A percentile compares a stretch with the other conserved stretches of the same genome.
phyloP scores from a whole-genome alignment of 2,113 vertebrate genomes.

The Chlamydotis undulata region DNA sequence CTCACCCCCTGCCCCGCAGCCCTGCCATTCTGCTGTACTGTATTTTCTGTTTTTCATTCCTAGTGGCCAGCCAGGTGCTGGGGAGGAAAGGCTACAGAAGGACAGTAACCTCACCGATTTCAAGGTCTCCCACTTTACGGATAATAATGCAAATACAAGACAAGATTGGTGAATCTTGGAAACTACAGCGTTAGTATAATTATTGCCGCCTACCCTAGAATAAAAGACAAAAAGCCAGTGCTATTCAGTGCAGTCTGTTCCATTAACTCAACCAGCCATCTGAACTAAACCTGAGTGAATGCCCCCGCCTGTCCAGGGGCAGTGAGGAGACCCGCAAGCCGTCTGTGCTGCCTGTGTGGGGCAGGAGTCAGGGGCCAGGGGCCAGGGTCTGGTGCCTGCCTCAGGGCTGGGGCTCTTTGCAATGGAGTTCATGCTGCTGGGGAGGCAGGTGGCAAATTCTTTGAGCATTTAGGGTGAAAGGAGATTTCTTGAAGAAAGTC shows the following conservation, averaged over 20 bases:
- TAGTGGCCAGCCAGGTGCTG: not conserved
- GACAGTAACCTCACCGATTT: not conserved
- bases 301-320: no score
- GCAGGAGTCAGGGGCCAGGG: no score
- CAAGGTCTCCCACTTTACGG: not conserved
- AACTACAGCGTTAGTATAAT: not conserved
- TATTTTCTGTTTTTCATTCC: not conserved
- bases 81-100: not conserved
- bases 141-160: not conserved
- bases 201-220: not conserved
- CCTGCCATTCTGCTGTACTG: rapidly evolving
- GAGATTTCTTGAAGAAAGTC: not conserved
- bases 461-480: not conserved
- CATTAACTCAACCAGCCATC: not conserved
- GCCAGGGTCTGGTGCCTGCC: not conserved
- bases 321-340: not conserved
- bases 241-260: not conserved
- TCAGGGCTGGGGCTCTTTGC: rapidly evolving
- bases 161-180: not conserved
- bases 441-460: not conserved
- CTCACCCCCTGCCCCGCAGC: no score
- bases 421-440: rapidly evolving
- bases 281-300: not conserved
- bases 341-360: rapidly evolving
- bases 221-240: not conserved